Percentiles rank a stretch among this genome's conserved stretches.
These are phyloP conservation scores for Bos indicus DNA, from an alignment of 2,113 vertebrate species.

Conservation along the genomic window DNA sequence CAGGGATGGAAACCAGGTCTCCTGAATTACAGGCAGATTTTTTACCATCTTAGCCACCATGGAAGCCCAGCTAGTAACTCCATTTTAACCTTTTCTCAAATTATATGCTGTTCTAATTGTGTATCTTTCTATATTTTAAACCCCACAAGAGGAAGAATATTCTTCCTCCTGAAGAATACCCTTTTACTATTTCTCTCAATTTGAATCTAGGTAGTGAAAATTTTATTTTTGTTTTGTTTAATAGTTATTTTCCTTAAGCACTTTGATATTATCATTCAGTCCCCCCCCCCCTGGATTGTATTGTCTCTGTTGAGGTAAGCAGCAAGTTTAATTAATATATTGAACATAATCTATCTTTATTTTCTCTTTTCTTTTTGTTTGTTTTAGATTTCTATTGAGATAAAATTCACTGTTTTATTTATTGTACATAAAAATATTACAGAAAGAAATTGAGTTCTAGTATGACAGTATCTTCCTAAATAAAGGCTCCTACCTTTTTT, in stretches of 20 bases:
- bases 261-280: not conserved
- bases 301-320: not conserved
- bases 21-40: not conserved
- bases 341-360: not conserved
- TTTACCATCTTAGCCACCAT: not conserved
- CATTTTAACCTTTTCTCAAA: not conserved
- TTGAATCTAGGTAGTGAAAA: not conserved
- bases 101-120: not conserved
- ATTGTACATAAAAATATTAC: not conserved
- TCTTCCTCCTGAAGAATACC: not conserved
- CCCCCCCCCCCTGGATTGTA: not conserved
- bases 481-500: not conserved
- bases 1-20: not conserved
- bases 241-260: not conserved
- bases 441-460: not conserved
- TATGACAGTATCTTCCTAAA: not conserved
- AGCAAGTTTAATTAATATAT: not conserved
- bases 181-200: not conserved
- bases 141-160: not conserved
- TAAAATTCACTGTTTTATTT: not conserved
- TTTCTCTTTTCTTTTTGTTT: not conserved
- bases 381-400: not conserved
- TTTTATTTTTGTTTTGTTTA: not conserved
- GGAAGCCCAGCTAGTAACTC: not conserved
- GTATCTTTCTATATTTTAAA: not conserved